Evolutionary conservation across 2,797 vertebrate genomes (phyloP).

Genomic region (Oryzias dopingdopingensis): DNA sequence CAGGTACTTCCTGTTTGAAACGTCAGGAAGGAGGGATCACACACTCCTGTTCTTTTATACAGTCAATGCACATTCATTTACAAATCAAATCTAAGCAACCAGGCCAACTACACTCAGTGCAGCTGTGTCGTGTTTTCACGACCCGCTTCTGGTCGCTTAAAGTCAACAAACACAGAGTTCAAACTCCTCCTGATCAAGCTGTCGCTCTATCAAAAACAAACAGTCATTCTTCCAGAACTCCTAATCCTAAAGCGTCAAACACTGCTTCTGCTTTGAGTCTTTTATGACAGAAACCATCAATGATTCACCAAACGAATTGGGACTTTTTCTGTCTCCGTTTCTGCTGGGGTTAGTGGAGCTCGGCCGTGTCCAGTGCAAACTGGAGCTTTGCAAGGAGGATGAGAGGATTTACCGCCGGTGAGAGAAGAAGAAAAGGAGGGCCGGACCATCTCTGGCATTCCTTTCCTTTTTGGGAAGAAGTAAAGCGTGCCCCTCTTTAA

Average conservation of each 20-base stretch:
- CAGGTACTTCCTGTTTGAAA: background rate
- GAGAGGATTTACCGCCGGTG: slow-evolving; percentile 25
- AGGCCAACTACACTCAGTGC: slow-evolving; percentile 1
- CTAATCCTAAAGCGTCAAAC: too few relatives aligned
- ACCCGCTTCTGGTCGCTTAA: background rate
- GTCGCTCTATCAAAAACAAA: too few relatives aligned
- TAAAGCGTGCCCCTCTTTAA: background rate
- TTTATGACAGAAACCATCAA: too few relatives aligned
- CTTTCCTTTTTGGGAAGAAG: slow-evolving; percentile 54
- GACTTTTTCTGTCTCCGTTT: background rate
- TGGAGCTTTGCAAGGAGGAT: background rate
- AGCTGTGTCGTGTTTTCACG: background rate
- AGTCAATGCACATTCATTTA: slow-evolving; percentile 42
- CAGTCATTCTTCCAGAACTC: too few relatives aligned
- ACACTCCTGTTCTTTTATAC: slow-evolving; percentile 10
- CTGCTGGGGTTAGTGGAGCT: background rate
- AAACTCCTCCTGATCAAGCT: background rate
- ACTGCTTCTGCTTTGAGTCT: too few relatives aligned
- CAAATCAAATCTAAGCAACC: slow-evolving; percentile 55
- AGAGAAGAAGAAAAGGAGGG: slow-evolving; percentile 10
- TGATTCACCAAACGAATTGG: too few relatives aligned
- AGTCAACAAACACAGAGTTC: too few relatives aligned
- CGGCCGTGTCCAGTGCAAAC: slow-evolving; percentile 1
- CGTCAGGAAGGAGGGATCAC: background rate
- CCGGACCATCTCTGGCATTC: slow-evolving; percentile 40